Evolutionary conservation across 2,113 vertebrate genomes (phyloP).

Genomic region (Heloderma charlesbogerti): DNA sequence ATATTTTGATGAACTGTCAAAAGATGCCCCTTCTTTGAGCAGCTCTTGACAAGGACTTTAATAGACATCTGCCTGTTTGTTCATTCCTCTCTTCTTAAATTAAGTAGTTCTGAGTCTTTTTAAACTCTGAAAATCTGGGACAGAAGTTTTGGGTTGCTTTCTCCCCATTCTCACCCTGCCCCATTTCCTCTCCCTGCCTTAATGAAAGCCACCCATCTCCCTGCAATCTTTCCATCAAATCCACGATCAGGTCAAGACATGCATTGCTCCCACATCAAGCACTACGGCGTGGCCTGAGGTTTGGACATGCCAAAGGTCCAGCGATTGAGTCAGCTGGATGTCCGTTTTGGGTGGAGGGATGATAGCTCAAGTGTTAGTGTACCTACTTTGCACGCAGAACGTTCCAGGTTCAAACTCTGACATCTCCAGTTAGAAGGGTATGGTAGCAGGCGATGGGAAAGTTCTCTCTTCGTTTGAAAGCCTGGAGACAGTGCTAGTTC

Average conservation of each 20-base stretch:
- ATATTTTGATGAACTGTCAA: neutral
- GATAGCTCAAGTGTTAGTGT: too few species aligned
- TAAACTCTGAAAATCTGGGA: neutral
- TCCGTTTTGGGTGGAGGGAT: too few species aligned
- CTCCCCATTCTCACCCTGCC: too few species aligned
- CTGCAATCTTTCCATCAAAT: neutral
- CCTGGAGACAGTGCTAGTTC: too few species aligned
- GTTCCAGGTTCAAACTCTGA: too few species aligned
- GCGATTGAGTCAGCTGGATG: too few species aligned
- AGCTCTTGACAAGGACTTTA: slow-evolving; percentile 8
- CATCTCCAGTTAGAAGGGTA: too few species aligned
- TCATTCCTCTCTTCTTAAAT: slow-evolving; percentile 26
- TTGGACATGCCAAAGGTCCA: too few species aligned
- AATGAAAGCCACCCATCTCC: neutral
- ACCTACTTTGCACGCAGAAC: too few species aligned
- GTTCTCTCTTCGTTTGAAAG: neutral
- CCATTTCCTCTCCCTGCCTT: neutral
- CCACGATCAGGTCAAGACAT: neutral
- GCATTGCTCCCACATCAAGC: accelerated
- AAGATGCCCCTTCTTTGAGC: slow-evolving; percentile 2
- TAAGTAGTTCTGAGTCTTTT: neutral
- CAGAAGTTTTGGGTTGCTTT: neutral
- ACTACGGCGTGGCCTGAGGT: too few species aligned
- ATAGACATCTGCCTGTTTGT: neutral
- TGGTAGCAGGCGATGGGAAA: too few species aligned